Evolutionary conservation across 2,113 vertebrate genomes (phyloP).

Genomic region (Axis porcinus): DNA sequence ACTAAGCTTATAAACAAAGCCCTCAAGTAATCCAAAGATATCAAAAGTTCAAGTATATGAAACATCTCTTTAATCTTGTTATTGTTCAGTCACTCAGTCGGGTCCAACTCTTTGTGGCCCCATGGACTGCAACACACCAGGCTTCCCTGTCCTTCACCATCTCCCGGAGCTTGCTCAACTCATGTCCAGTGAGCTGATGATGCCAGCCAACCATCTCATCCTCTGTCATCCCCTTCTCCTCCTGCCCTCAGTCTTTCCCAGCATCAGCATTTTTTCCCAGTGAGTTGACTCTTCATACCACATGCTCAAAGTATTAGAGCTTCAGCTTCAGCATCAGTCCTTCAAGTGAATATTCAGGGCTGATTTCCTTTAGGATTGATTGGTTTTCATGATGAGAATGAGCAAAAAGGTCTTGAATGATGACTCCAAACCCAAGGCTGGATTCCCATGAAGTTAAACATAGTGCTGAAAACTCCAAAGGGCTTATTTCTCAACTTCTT

Average conservation of each 20-base stretch:
- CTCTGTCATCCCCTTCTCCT: neutral
- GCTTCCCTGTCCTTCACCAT: neutral
- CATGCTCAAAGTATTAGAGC: neutral
- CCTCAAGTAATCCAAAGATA: neutral
- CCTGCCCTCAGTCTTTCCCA: neutral
- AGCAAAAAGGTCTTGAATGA: fast-evolving
- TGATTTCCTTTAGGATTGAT: neutral
- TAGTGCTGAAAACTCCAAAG: neutral
- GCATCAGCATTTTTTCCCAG: fast-evolving
- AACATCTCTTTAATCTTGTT: neutral
- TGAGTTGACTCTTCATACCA: neutral
- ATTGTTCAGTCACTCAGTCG: fast-evolving
- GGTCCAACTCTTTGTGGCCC: neutral
- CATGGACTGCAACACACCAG: fast-evolving
- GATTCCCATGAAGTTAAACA: neutral
- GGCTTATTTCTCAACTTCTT: neutral
- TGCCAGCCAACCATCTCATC: neutral
- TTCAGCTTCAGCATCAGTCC: neutral
- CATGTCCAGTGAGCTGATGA: neutral
- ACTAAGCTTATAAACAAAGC: neutral
- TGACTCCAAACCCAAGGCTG: too few species aligned
- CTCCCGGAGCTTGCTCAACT: neutral
- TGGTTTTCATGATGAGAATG: neutral
- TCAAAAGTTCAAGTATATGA: neutral
- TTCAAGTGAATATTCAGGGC: neutral